Evolutionary conservation across 2,113 vertebrate species (phyloP).

Genomic region (Gracilinanus agilis): DNA sequence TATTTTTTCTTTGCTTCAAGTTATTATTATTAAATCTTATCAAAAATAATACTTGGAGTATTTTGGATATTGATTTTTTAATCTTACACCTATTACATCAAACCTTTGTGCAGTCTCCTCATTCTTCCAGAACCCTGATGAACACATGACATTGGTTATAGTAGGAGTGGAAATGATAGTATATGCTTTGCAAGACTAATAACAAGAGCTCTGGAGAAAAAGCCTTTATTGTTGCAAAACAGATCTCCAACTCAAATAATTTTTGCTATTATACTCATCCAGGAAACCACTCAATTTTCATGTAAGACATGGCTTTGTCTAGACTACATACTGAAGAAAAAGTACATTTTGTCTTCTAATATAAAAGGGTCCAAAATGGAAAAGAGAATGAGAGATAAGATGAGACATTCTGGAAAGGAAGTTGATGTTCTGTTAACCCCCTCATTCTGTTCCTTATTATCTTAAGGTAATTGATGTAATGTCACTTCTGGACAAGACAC

Average conservation of each 20-base stretch:
- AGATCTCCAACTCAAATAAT: constrained; percentile 4
- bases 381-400: background rate
- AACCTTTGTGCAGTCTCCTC: background rate
- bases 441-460: background rate
- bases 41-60: too few species aligned
- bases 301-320: background rate
- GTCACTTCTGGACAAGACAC: background rate
- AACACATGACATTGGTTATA: background rate
- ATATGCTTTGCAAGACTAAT: constrained; percentile 34
- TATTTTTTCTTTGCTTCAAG: too few species aligned
- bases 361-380: background rate
- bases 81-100: too few species aligned
- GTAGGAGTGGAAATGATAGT: background rate
- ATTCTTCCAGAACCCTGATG: background rate
- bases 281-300: background rate
- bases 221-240: background rate
- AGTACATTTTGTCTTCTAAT: background rate
- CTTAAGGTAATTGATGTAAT: background rate
- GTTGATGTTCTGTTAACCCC: background rate
- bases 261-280: background rate
- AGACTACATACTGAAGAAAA: background rate
- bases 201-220: background rate
- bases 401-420: background rate
- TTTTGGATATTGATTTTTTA: too few species aligned
- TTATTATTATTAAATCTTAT: too few species aligned